phyloP scores from a whole-genome alignment of 2,797 vertebrate genomes.

The Fringilla coelebs region DNA sequence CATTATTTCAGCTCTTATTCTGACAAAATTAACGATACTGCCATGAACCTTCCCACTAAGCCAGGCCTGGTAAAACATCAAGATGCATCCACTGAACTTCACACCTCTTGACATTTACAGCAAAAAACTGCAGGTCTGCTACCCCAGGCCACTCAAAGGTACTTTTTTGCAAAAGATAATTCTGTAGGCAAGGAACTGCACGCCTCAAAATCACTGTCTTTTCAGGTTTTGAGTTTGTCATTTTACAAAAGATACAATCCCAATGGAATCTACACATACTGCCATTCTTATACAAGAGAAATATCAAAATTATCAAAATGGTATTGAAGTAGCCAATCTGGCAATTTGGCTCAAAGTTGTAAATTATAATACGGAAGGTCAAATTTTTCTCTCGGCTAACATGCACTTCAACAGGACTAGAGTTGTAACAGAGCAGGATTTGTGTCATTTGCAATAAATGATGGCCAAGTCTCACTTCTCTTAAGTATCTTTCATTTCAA shows the following conservation, averaged over 20 bases:
- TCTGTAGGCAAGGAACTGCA: neutral
- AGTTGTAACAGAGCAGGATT: neutral
- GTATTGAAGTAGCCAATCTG: neutral
- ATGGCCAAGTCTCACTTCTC: neutral
- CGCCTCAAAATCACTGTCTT: neutral
- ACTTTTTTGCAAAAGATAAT: neutral
- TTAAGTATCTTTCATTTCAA: neutral
- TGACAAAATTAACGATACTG: neutral
- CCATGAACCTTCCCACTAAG: neutral
- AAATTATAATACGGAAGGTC: neutral
- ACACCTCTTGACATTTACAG: neutral
- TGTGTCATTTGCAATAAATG: neutral
- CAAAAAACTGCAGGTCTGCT: neutral
- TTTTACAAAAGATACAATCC: neutral
- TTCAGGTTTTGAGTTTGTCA: neutral
- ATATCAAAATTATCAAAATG: neutral
- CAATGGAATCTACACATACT: neutral
- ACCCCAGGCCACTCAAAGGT: neutral
- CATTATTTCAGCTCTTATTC: neutral
- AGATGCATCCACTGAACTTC: neutral
- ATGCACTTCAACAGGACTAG: neutral
- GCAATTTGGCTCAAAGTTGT: neutral
- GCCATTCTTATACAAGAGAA: neutral
- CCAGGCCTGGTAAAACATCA: neutral
- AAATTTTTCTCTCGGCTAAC: neutral